A percentile compares a stretch with the other conserved stretches of the same genome.
Evolutionary conservation across 2,888 invertebrate species (phyloP).

Genomic region (Drosophila macrospina): DNA sequence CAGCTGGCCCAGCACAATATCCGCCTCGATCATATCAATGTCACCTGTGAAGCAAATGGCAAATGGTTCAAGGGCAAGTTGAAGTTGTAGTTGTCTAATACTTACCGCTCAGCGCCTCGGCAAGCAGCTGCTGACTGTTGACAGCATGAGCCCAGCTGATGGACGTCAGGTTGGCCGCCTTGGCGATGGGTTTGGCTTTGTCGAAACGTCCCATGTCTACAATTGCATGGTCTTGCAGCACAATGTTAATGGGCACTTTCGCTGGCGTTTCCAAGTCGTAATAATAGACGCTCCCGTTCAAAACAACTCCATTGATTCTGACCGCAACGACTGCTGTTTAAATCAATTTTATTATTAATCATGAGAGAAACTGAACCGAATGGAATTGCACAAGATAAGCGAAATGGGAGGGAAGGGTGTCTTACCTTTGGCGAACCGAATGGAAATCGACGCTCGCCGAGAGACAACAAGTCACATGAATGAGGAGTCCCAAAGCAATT

Average conservation of each 20-base stretch:
- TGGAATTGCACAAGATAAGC: slow-evolving; percentile 1
- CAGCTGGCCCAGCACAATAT: slow-evolving; percentile 90
- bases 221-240: slow-evolving; percentile 26
- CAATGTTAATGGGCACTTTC: slow-evolving; percentile 10
- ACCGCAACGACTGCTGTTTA: slow-evolving; percentile 42
- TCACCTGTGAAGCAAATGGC: slow-evolving; percentile 84
- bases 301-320: slow-evolving; percentile 53
- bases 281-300: slow-evolving; percentile 52
- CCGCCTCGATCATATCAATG: slow-evolving; percentile 94
- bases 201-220: slow-evolving; percentile 42
- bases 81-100: slow-evolving; percentile 15
- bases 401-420: neutral
- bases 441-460: slow-evolving; percentile 14
- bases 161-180: slow-evolving; percentile 88
- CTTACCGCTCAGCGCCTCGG: slow-evolving; percentile 88
- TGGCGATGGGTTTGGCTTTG: slow-evolving; percentile 41
- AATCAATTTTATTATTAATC: slow-evolving; percentile 14
- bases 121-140: slow-evolving; percentile 89
- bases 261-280: slow-evolving; percentile 26
- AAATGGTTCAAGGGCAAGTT: neutral
- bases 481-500: slow-evolving; percentile 14
- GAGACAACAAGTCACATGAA: slow-evolving; percentile 50
- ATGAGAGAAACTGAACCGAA: slow-evolving; percentile 2
- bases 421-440: slow-evolving; percentile 30
- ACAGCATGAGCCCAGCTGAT: slow-evolving; percentile 95